A percentile compares a stretch with the other conserved stretches of the same genome.
Evolutionary conservation across 2,113 vertebrate species (phyloP).

Genomic region (Pseudorhombus dupliciocellatus): DNA sequence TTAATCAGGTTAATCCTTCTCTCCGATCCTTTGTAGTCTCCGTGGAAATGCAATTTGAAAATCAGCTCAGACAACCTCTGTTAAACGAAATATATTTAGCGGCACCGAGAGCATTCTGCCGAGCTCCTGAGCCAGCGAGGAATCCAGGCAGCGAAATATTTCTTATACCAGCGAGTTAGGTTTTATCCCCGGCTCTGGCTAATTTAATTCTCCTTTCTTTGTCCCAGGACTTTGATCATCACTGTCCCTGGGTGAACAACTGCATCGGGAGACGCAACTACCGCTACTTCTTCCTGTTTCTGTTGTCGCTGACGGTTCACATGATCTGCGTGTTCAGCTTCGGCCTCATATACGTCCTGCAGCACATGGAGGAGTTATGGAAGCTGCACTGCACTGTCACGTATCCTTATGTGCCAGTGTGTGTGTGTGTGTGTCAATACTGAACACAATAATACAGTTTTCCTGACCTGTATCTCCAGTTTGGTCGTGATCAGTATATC

Average conservation of each 20-base stretch:
- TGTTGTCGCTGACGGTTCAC: slow-evolving; percentile 91
- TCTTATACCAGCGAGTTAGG: not conserved
- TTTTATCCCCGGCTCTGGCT: not conserved
- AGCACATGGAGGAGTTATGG: slow-evolving; percentile 89
- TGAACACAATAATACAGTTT: slow-evolving; percentile 1
- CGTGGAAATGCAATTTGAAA: slow-evolving; percentile 58
- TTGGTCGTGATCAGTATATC: slow-evolving; percentile 94
- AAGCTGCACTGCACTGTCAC: slow-evolving; percentile 90
- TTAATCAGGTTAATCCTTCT: slow-evolving; percentile 77
- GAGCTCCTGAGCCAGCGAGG: not conserved
- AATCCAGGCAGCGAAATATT: not conserved
- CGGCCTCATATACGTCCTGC: slow-evolving; percentile 90
- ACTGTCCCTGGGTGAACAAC: slow-evolving; percentile 91
- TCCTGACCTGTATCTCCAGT: slow-evolving; percentile 84
- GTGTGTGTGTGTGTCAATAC: not conserved
- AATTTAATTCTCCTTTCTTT: not conserved
- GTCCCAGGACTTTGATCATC: slow-evolving; percentile 96
- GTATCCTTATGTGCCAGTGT: slow-evolving; percentile 85
- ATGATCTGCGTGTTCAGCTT: slow-evolving; percentile 93
- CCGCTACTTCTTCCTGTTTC: slow-evolving; percentile 97
- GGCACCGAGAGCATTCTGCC: slow-evolving; percentile 1
- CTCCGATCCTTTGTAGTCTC: slow-evolving; percentile 59
- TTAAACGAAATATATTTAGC: slow-evolving; percentile 42
- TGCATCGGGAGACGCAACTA: slow-evolving; percentile 96
- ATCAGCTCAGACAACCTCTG: slow-evolving; percentile 19